phyloP scores from a whole-genome alignment of 2,113 vertebrate species.

The Columbina picui region DNA sequence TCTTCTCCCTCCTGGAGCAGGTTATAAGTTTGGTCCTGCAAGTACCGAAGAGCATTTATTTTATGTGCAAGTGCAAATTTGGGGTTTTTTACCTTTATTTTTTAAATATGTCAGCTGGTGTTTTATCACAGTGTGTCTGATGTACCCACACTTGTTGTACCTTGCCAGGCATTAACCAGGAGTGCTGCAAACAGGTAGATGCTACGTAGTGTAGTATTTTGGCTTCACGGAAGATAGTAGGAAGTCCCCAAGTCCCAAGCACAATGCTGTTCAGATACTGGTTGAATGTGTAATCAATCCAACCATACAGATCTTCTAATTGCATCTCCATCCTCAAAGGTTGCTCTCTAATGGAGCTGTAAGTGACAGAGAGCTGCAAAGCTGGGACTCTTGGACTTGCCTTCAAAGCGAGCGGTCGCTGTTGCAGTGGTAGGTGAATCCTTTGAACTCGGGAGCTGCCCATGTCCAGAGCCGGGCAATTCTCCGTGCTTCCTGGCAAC shows the following conservation, averaged over 20 bases:
- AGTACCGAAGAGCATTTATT: neutral
- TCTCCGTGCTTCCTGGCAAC: neutral
- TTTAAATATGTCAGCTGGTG: neutral
- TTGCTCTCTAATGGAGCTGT: neutral
- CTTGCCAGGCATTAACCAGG: neutral
- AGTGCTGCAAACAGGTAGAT: neutral
- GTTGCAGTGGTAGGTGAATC: fast-evolving
- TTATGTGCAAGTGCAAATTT: neutral
- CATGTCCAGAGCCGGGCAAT: neutral
- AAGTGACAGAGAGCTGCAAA: neutral
- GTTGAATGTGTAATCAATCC: neutral
- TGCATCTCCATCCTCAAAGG: neutral
- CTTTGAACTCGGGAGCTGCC: neutral
- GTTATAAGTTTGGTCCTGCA: neutral
- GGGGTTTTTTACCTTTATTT: neutral
- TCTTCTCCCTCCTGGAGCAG: neutral
- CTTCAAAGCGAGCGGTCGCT: fast-evolving
- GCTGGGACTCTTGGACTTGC: neutral
- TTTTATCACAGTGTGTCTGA: neutral
- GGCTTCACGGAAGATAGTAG: neutral
- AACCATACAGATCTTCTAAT: neutral
- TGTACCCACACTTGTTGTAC: no score
- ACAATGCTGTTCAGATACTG: neutral
- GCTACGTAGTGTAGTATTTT: neutral
- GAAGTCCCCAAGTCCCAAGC: neutral